Percentiles rank a stretch among this genome's conserved stretches.
These are phyloP conservation scores for Griposia aprilina DNA, from an alignment of 2,888 invertebrate genomes.

Conservation along the genomic window DNA sequence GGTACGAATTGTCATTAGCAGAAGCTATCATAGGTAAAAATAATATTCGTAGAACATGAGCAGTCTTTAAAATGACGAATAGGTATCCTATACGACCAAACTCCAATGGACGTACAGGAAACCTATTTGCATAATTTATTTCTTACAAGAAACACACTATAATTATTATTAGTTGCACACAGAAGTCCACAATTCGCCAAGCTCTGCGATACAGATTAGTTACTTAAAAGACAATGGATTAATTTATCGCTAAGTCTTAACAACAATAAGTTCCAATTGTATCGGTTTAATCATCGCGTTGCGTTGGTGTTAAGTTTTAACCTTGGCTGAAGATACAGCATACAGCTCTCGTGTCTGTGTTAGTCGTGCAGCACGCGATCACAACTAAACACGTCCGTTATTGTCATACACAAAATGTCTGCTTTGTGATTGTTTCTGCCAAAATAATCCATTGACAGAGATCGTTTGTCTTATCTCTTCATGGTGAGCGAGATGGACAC, in stretches of 20 bases:
- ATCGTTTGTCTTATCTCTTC: constrained; percentile 20
- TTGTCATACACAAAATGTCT: constrained; percentile 27
- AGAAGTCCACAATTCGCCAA: constrained; percentile 34
- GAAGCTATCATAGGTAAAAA: neutral
- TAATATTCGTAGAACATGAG: neutral
- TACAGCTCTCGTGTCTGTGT: constrained; percentile 54
- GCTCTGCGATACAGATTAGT: constrained; percentile 40
- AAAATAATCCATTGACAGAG: constrained; percentile 50
- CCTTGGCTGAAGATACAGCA: constrained; percentile 67
- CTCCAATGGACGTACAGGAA: constrained; percentile 1
- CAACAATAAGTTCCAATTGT: constrained; percentile 61
- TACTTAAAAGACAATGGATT: constrained; percentile 58
- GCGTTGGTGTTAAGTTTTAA: constrained; percentile 58
- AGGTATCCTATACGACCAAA: too few species aligned
- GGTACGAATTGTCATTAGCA: neutral
- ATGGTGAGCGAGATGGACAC: constrained; percentile 8
- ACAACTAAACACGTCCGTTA: constrained; percentile 55
- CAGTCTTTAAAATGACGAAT: neutral
- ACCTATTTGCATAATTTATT: neutral
- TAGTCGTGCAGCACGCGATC: constrained; percentile 67
- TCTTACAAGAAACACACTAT: constrained; percentile 18
- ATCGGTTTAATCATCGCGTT: constrained; percentile 55
- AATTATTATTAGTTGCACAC: neutral
- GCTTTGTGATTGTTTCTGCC: constrained; percentile 40
- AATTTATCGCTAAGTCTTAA: constrained; percentile 58